Percentiles rank a stretch among this genome's conserved stretches.
phyloP scores from a whole-genome alignment of 2,113 vertebrate genomes.

The Solea solea region DNA sequence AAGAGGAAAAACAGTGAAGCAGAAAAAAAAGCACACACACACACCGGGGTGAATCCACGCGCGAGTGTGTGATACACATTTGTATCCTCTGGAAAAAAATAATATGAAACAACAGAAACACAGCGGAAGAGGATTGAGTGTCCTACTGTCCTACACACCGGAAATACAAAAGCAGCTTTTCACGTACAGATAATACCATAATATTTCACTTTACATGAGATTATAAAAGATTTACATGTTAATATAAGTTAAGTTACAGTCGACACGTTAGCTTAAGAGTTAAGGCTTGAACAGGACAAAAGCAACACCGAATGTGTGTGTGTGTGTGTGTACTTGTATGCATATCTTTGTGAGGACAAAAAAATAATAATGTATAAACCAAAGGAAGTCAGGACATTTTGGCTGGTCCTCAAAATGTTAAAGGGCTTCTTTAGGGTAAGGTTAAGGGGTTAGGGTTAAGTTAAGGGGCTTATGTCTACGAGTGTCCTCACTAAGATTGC shows the following conservation, averaged over 20 bases:
- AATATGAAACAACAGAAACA: background rate
- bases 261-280: constrained; percentile 77
- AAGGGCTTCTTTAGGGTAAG: too few relatives aligned
- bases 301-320: constrained; percentile 52
- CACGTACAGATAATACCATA: constrained; percentile 43
- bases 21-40: constrained; percentile 12
- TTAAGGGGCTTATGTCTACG: too few relatives aligned
- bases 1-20: constrained; percentile 41
- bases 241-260: constrained; percentile 61
- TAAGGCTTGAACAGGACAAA: constrained; percentile 83
- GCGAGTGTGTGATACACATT: constrained; percentile 14
- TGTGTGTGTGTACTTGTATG: constrained; percentile 13
- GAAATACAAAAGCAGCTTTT: constrained; percentile 66
- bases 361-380: too few relatives aligned
- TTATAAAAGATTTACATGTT: constrained; percentile 68
- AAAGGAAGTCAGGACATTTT: too few relatives aligned
- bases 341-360: too few relatives aligned
- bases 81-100: constrained; percentile 26
- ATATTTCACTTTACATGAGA: constrained; percentile 49
- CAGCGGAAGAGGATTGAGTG: constrained; percentile 16
- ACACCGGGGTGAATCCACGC: constrained; percentile 31
- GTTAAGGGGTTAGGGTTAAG: too few relatives aligned
- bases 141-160: constrained; percentile 37
- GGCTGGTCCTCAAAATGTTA: too few relatives aligned
- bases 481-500: too few relatives aligned